Conservation (phyloP, 2,113 vertebrate species). For the Engystomops pustulosus region DNA sequence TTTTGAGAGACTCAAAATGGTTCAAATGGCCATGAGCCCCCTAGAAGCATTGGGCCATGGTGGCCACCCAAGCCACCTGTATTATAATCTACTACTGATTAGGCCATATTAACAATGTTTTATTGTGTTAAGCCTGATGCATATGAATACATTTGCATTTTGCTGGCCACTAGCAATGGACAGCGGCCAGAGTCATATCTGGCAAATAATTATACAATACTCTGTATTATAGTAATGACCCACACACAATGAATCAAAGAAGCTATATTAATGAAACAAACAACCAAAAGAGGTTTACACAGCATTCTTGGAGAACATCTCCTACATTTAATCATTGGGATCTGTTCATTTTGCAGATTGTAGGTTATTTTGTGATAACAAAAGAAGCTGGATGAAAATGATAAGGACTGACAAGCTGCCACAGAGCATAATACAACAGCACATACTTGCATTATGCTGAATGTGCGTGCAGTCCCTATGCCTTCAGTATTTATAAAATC, state of each 20-base stretch:
- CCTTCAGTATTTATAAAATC: conserved; percentile 34
- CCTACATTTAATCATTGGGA: background rate
- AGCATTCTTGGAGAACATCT: background rate
- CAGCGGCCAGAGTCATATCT: too few species aligned
- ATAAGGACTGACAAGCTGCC: conserved; percentile 39
- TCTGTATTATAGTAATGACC: background rate
- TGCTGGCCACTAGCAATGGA: too few species aligned
- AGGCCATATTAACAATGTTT: too few species aligned
- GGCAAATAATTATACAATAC: background rate
- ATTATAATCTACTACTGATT: too few species aligned
- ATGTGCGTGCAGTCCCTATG: background rate
- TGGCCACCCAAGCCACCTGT: too few species aligned
- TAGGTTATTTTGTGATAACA: conserved; percentile 10
- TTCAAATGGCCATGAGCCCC: too few species aligned
- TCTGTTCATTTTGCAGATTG: conserved; percentile 19
- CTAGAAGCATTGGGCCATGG: too few species aligned
- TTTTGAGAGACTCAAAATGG: too few species aligned
- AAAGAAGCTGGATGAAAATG: conserved; percentile 25
- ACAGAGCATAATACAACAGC: conserved; percentile 27
- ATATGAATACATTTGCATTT: too few species aligned
- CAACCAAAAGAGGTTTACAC: background rate
- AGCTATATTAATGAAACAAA: background rate
- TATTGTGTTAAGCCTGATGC: too few species aligned
- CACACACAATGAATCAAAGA: background rate
- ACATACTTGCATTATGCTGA: conserved; percentile 8